Evolutionary conservation across 2,113 vertebrate genomes (phyloP), one percentile per base, ranked within the genome.

Genomic region (Hippocampus mohnikei): DNA sequence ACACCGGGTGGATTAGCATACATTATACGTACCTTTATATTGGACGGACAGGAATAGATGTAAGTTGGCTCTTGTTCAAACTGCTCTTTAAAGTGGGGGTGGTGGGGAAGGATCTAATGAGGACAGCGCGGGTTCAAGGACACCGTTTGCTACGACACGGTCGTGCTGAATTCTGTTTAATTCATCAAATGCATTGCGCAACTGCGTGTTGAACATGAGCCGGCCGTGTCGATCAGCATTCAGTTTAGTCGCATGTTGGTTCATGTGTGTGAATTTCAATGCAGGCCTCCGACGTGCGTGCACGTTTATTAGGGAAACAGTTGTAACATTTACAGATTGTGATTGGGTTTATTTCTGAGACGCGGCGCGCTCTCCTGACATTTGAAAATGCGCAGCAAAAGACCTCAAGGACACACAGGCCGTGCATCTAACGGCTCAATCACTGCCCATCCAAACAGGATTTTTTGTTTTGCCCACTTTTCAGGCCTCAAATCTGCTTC

Each of bases 241-340:
- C 87, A 81, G 69, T 80, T 80, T 83, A 72, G 85, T 75, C 85
- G 85, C 23, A 8, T 18, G 63, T 78, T 71, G 86, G 88, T 88
- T 88, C 88, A 90, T 91, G 89, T 52, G 85, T 89, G 83, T 75
- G 90, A 90, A 91, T 91, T 87, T 85, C 82, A 82, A 84, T 79
- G 82, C 61, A 29, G 82, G 78, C 79, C 84, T 86, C 73, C 71
- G 74, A 85, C 78, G 89, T 85, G 73, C 50, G 67, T 63, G 71
- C 73, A 63, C 73, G 73, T 86, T 82, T 82, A 83, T 88, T 88
- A 88, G 77, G 74, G 77, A 89, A 90, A 86, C 85, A 82, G 89
- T 84, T 89, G 87, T 91, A 91, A 91, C 88, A 91, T 91, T 91
- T 91, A 88, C 90, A 89, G 90, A 91, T 87, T 83, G 88, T 90